Evolutionary conservation across 2,888 invertebrate genomes (phyloP).

Genomic region (Heteropelma amictum): DNA sequence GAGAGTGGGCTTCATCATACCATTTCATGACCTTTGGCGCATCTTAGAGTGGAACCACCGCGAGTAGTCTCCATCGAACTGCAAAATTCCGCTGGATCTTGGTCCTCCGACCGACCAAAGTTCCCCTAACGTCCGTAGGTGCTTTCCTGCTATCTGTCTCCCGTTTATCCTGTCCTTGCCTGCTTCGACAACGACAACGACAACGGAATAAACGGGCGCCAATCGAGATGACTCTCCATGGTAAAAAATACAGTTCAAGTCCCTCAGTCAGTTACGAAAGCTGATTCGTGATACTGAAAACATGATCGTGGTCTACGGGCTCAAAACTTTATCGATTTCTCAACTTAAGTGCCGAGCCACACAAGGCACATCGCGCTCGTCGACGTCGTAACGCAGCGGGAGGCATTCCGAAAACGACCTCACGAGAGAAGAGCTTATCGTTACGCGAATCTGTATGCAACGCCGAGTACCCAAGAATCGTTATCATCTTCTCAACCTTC

Average conservation of each 20-base stretch:
- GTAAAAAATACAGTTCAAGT: background rate
- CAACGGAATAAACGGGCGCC: background rate
- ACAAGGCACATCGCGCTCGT: slow-evolving; percentile 29
- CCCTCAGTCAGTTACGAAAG: background rate
- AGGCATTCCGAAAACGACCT: slow-evolving; percentile 18
- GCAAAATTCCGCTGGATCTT: slow-evolving; percentile 41
- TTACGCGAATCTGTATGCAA: slow-evolving; percentile 33
- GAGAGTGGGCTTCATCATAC: too few relatives aligned
- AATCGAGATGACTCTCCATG: background rate
- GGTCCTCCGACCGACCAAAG: slow-evolving; percentile 10
- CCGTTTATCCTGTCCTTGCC: slow-evolving; percentile 31
- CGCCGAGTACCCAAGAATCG: slow-evolving; percentile 36
- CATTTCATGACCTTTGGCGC: slow-evolving; percentile 46
- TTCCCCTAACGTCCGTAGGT: slow-evolving; percentile 43
- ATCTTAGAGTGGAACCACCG: slow-evolving; percentile 41
- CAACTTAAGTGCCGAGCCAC: slow-evolving; percentile 53
- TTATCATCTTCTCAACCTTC: slow-evolving; percentile 45
- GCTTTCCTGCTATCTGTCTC: slow-evolving; percentile 11
- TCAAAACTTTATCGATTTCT: slow-evolving; percentile 57
- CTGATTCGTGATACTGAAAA: background rate
- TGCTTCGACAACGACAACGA: background rate
- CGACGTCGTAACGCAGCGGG: slow-evolving; percentile 52
- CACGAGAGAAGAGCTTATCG: slow-evolving; percentile 52
- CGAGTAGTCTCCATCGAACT: slow-evolving; percentile 40
- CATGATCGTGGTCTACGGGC: slow-evolving; percentile 41